These are phyloP conservation scores for Myathropa florea DNA, from an alignment of 2,888 invertebrate genomes.

Conservation along the genomic window DNA sequence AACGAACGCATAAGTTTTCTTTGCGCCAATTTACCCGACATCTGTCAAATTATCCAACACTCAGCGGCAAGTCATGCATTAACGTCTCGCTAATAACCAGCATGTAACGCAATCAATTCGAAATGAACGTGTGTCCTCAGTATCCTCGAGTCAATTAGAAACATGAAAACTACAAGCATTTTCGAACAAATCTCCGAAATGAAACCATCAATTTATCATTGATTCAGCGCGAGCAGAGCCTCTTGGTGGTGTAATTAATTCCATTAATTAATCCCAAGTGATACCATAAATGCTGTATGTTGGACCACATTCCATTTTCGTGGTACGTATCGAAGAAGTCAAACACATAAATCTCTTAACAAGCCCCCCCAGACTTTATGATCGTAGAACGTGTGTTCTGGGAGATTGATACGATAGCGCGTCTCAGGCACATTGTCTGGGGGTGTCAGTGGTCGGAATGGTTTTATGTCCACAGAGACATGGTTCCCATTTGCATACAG, in stretches of 20 bases:
- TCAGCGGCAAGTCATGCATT: background rate
- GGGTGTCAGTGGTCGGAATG: background rate
- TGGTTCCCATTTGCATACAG: background rate
- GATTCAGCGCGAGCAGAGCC: slow-evolving; percentile 1
- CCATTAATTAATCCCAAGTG: slow-evolving; percentile 39
- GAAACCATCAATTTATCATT: slow-evolving; percentile 26
- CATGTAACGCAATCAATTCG: background rate
- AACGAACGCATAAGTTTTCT: too few species aligned
- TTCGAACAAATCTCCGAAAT: background rate
- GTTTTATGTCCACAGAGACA: background rate
- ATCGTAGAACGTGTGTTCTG: background rate
- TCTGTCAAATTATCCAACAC: background rate
- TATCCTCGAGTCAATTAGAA: background rate
- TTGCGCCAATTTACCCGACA: background rate
- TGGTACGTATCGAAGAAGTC: slow-evolving; percentile 1
- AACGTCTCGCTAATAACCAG: background rate
- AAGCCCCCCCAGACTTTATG: background rate
- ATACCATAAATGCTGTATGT: slow-evolving; percentile 28
- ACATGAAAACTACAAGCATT: background rate
- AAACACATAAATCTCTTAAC: background rate
- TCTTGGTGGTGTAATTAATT: slow-evolving; percentile 48
- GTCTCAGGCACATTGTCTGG: slow-evolving; percentile 35
- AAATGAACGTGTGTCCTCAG: background rate
- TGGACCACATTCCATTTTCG: slow-evolving; percentile 47
- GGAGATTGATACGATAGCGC: slow-evolving; percentile 58